Percentiles rank a stretch among this genome's conserved stretches.
Conservation (phyloP, 2,113 vertebrate genomes). For the Gnathonemus echidnorhynchus region DNA sequence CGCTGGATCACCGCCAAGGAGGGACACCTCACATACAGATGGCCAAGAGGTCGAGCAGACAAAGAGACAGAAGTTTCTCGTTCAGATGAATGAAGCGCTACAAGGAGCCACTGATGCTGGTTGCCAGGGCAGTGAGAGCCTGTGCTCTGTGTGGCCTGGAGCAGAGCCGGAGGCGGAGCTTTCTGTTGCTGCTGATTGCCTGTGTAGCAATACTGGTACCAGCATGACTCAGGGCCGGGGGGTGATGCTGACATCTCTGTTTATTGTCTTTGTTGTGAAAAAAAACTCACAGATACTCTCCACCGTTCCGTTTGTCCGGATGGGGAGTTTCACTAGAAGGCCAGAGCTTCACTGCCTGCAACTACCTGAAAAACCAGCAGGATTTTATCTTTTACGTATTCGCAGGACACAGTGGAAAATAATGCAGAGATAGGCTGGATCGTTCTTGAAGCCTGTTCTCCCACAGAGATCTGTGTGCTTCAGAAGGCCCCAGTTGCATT, state of each 20-base stretch:
- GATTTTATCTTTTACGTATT: slow-evolving; percentile 53
- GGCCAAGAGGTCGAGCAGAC: not conserved
- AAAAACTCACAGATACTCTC: slow-evolving; percentile 29
- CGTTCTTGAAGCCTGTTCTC: slow-evolving; percentile 33
- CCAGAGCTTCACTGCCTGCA: slow-evolving; percentile 44
- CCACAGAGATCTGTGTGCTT: slow-evolving; percentile 17
- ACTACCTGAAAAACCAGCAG: slow-evolving; percentile 41
- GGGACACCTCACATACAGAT: not conserved
- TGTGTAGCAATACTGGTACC: slow-evolving; percentile 39
- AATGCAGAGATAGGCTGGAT: slow-evolving; percentile 50
- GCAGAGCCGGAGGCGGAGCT: slow-evolving; percentile 41
- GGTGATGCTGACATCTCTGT: slow-evolving; percentile 36
- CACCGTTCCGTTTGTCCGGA: slow-evolving; percentile 30
- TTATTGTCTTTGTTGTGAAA: slow-evolving; percentile 43
- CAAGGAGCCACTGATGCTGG: not conserved
- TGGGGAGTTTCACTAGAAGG: slow-evolving; percentile 43
- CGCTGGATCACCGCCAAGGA: slow-evolving; percentile 9
- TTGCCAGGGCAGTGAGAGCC: slow-evolving; percentile 29
- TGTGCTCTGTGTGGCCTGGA: slow-evolving; percentile 31
- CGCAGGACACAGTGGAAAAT: slow-evolving; percentile 45
- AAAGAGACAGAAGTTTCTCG: not conserved
- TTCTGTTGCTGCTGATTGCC: slow-evolving; percentile 49
- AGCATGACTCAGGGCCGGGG: slow-evolving; percentile 35
- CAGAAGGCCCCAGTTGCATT: not conserved
- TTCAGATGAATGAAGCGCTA: not conserved